These are phyloP conservation scores for Daubentonia madagascariensis DNA, from an alignment of 2,113 vertebrate species.

Conservation along the genomic window DNA sequence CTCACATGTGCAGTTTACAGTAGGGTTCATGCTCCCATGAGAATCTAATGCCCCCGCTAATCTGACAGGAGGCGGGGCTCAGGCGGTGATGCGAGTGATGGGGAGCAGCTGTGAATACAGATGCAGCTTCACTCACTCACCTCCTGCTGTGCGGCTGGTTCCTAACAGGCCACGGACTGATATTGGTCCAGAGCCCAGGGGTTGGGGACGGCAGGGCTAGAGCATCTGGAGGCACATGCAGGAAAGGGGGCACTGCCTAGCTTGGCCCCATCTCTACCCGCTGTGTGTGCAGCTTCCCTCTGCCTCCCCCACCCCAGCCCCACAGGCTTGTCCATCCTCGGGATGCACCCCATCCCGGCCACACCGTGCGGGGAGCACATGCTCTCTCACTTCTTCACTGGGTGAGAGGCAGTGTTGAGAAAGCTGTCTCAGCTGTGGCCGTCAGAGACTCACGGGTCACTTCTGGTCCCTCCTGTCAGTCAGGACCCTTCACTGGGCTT, in stretches of 20 bases:
- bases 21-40: too few relatives aligned
- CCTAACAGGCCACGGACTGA: too few relatives aligned
- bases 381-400: neutral
- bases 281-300: neutral
- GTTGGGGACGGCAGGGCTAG: too few relatives aligned
- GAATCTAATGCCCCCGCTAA: too few relatives aligned
- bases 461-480: neutral
- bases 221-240: neutral
- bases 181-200: too few relatives aligned
- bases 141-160: too few relatives aligned
- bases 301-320: neutral
- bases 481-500: neutral
- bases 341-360: rapidly evolving
- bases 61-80: too few relatives aligned
- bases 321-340: neutral
- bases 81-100: too few relatives aligned
- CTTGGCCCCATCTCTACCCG: too few relatives aligned
- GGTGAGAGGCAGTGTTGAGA: neutral
- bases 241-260: neutral
- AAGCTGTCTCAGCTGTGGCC: neutral
- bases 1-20: too few relatives aligned
- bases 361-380: rapidly evolving
- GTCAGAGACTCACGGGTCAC: neutral
- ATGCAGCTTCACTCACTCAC: too few relatives aligned
- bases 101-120: too few relatives aligned